Conservation (phyloP, 1,140 invertebrate species). For the Acromyrmex heyeri region DNA sequence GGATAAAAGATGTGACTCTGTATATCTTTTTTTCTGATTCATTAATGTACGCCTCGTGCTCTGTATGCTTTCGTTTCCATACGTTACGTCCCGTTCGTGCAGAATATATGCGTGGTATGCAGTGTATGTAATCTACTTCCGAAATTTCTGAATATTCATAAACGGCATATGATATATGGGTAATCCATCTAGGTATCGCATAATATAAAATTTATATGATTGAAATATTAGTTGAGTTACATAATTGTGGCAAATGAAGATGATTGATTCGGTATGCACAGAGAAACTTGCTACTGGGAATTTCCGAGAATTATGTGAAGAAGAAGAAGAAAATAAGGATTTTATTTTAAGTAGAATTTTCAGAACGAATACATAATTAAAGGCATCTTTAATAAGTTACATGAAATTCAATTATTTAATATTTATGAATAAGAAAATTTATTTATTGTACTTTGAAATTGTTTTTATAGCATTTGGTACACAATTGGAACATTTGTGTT, state of each 20-base stretch:
- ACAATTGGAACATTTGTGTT: too few relatives aligned
- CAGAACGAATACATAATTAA: neutral
- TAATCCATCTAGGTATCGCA: slow-evolving; percentile 21
- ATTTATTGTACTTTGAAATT: neutral
- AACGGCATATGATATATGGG: slow-evolving; percentile 41
- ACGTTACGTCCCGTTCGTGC: slow-evolving; percentile 22
- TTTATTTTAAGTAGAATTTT: too few relatives aligned
- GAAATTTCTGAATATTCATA: slow-evolving; percentile 46
- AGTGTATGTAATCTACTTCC: slow-evolving; percentile 17
- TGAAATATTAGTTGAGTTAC: slow-evolving; percentile 22
- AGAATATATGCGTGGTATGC: slow-evolving; percentile 15
- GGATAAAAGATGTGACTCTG: slow-evolving; percentile 22
- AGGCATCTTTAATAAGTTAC: neutral
- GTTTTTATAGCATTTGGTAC: neutral
- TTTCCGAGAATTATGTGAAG: neutral
- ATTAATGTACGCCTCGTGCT: slow-evolving; percentile 40
- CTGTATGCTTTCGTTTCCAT: slow-evolving; percentile 12
- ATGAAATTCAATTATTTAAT: neutral
- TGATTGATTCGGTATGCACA: neutral
- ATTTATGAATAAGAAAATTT: neutral
- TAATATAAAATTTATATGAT: slow-evolving; percentile 25
- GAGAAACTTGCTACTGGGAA: neutral
- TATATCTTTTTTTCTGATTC: slow-evolving; percentile 53
- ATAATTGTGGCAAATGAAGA: neutral
- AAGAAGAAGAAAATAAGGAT: neutral